These are phyloP conservation scores for Zaprionus kolodkinae DNA, from an alignment of 1,140 invertebrate genomes.

Conservation along the genomic window DNA sequence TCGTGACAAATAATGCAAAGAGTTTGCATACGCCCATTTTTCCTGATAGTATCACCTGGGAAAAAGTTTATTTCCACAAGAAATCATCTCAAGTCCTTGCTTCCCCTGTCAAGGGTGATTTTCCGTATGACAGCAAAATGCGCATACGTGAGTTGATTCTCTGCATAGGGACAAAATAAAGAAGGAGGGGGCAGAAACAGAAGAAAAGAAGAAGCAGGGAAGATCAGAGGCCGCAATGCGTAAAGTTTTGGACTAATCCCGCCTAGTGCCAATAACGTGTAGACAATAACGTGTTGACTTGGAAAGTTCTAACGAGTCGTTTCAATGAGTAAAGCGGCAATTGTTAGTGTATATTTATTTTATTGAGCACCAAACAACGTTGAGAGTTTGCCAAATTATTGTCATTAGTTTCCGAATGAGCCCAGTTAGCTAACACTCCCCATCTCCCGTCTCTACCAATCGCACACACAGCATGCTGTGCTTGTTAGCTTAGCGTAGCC, in stretches of 20 bases:
- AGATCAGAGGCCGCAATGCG: neutral
- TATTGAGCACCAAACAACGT: conserved; percentile 66
- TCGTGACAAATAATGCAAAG: conserved; percentile 77
- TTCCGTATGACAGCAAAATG: conserved; percentile 17
- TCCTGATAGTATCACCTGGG: conserved; percentile 17
- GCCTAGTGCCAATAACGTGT: conserved; percentile 27
- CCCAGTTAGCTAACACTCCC: neutral
- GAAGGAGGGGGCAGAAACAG: no score
- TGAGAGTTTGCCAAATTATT: conserved; percentile 79
- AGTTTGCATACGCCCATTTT: conserved; percentile 47
- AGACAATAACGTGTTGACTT: conserved; percentile 69
- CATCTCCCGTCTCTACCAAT: neutral
- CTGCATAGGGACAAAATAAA: neutral
- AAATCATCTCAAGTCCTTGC: neutral
- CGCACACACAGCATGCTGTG: conserved; percentile 28
- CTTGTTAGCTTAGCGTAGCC: conserved; percentile 51
- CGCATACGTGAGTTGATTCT: conserved; percentile 19
- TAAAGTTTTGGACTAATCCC: conserved; percentile 55
- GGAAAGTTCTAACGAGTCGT: conserved; percentile 61
- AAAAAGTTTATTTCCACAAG: conserved; percentile 62
- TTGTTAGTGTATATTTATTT: conserved; percentile 75
- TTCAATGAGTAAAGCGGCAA: conserved; percentile 72
- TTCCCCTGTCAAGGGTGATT: conserved; percentile 8
- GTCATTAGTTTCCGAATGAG: conserved; percentile 72
- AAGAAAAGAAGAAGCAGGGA: neutral